A percentile compares a stretch with the other conserved stretches of the same genome.
phyloP scores from a whole-genome alignment of 2,113 vertebrate species.

The Athene cunicularia region DNA sequence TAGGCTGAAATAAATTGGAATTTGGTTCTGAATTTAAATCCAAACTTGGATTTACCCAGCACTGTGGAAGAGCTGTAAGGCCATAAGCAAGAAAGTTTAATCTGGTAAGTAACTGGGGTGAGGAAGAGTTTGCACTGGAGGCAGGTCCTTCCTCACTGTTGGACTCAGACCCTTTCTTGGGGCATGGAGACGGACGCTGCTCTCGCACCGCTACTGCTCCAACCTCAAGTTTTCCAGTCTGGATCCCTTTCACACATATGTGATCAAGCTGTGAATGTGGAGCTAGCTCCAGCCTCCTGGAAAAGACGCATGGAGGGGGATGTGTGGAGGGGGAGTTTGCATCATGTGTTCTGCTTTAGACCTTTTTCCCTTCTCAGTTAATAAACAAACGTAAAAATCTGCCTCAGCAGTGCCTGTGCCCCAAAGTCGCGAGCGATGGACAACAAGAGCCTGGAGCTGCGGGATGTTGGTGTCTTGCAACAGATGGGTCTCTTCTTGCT shows the following conservation, averaged over 20 bases:
- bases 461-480: background rate
- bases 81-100: background rate
- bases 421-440: background rate
- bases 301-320: background rate
- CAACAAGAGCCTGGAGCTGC: background rate
- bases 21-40: background rate
- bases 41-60: background rate
- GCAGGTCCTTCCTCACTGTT: background rate
- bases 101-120: background rate
- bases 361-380: background rate
- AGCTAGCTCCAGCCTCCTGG: background rate
- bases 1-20: background rate
- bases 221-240: background rate
- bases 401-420: background rate
- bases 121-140: background rate
- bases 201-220: background rate
- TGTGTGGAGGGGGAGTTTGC: background rate
- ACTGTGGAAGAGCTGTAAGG: background rate
- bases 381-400: background rate
- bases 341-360: background rate
- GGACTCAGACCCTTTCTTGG: background rate
- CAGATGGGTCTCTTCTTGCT: background rate
- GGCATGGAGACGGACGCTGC: rapidly evolving
- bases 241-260: background rate
- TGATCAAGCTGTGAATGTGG: constrained; percentile 37